Evolutionary conservation across 1,140 invertebrate genomes (phyloP).

Genomic region (Heliothis subflexa): DNA sequence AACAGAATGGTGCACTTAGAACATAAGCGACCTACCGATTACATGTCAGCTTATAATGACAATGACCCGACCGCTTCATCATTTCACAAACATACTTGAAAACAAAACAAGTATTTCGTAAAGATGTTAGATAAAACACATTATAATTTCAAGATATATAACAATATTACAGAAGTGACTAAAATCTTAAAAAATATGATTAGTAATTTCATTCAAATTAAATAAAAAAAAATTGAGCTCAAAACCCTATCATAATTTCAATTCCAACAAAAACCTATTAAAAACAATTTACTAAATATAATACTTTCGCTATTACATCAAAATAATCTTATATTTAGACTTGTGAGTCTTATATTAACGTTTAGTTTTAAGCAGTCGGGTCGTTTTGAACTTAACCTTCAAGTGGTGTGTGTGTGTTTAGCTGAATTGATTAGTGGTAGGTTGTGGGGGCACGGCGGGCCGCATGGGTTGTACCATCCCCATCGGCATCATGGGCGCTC

Average conservation of each 20-base stretch:
- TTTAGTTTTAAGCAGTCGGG: slow-evolving; percentile 38
- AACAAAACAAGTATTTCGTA: slow-evolving; percentile 5
- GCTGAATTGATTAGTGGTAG: slow-evolving; percentile 78
- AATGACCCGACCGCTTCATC: slow-evolving; percentile 44
- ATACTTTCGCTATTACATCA: slow-evolving; percentile 31
- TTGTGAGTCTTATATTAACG: not conserved
- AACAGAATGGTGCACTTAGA: slow-evolving; percentile 38
- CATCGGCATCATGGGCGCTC: slow-evolving; percentile 73
- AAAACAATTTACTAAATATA: slow-evolving; percentile 27
- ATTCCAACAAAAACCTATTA: slow-evolving; percentile 41
- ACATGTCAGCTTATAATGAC: slow-evolving; percentile 38
- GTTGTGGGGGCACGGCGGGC: slow-evolving; percentile 72
- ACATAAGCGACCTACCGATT: slow-evolving; percentile 8
- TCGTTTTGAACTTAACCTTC: slow-evolving; percentile 11
- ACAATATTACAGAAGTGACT: not conserved
- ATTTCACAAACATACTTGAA: not conserved
- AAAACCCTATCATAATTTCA: slow-evolving; percentile 30
- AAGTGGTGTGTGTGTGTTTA: slow-evolving; percentile 59
- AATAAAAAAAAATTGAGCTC: slow-evolving; percentile 32
- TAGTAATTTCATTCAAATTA: slow-evolving; percentile 17
- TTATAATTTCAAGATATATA: not conserved
- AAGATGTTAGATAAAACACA: slow-evolving; percentile 1
- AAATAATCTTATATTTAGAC: slow-evolving; percentile 13
- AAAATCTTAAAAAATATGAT: slow-evolving; percentile 29
- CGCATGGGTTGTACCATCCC: slow-evolving; percentile 71